These are phyloP conservation scores for Scaptomyza tumidula DNA, from an alignment of 2,888 invertebrate species.

Conservation along the genomic window DNA sequence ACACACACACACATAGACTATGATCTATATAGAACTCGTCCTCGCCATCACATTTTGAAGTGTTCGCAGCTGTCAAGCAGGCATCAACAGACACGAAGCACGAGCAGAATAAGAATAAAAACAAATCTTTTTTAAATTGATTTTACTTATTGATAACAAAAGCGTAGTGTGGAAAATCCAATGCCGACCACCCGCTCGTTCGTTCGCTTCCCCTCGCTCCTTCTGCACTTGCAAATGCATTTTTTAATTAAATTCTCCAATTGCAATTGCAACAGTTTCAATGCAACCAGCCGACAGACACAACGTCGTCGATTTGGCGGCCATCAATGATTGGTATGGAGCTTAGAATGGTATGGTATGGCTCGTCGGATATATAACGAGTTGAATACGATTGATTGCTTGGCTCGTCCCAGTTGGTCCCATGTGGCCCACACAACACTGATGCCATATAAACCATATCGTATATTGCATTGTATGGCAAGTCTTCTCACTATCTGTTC, in stretches of 20 bases:
- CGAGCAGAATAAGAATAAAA: slow-evolving; percentile 6
- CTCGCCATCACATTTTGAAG: slow-evolving; percentile 36
- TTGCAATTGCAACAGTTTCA: slow-evolving; percentile 39
- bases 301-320: slow-evolving; percentile 11
- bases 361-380: slow-evolving; percentile 24
- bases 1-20: slow-evolving; percentile 11
- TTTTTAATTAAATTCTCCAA: slow-evolving; percentile 73
- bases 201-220: not conserved
- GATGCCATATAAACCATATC: slow-evolving; percentile 8
- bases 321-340: slow-evolving; percentile 32
- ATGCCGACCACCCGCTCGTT: not conserved
- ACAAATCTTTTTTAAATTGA: slow-evolving; percentile 63
- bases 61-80: slow-evolving; percentile 25
- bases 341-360: slow-evolving; percentile 17
- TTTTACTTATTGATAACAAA: slow-evolving; percentile 74
- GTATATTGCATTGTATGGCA: slow-evolving; percentile 25
- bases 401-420: slow-evolving; percentile 44
- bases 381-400: slow-evolving; percentile 46
- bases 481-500: slow-evolving; percentile 13
- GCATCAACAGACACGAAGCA: slow-evolving; percentile 16
- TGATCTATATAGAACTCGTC: slow-evolving; percentile 6
- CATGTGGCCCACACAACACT: slow-evolving; percentile 47
- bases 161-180: slow-evolving; percentile 29
- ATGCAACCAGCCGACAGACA: slow-evolving; percentile 15
- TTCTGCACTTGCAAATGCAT: slow-evolving; percentile 63